These are phyloP conservation scores for Cantharis nigra DNA, from an alignment of 2,888 invertebrate genomes.

Conservation along the genomic window DNA sequence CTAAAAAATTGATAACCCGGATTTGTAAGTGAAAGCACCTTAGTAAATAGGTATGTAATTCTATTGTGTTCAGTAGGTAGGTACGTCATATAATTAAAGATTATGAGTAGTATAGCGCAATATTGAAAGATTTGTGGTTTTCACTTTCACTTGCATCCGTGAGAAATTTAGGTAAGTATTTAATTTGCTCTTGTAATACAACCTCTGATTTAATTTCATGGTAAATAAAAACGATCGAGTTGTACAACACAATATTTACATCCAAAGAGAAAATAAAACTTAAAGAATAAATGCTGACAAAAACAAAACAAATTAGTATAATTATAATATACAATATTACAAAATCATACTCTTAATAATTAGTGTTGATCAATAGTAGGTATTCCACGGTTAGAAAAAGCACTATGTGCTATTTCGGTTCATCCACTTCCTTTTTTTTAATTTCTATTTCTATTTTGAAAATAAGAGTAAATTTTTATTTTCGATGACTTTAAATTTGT, in stretches of 20 bases:
- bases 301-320: neutral
- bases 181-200: neutral
- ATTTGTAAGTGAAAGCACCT: slow-evolving; percentile 22
- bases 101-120: neutral
- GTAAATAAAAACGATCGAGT: neutral
- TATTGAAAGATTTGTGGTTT: slow-evolving; percentile 4
- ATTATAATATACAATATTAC: neutral
- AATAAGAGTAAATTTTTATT: neutral
- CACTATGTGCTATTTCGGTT: neutral
- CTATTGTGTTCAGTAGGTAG: neutral
- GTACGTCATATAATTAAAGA: slow-evolving; percentile 1
- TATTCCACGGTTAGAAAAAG: neutral
- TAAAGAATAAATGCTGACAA: neutral
- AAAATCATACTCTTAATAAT: neutral
- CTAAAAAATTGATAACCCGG: neutral
- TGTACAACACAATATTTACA: neutral
- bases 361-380: neutral
- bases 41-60: neutral
- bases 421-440: neutral
- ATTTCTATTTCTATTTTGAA: neutral
- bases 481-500: neutral
- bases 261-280: neutral
- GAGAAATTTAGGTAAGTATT: slow-evolving; percentile 11
- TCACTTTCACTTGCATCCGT: slow-evolving; percentile 28
- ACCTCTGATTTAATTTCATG: neutral